Conservation (phyloP, 2,797 vertebrate species). For the Pangasius larnaudii region DNA sequence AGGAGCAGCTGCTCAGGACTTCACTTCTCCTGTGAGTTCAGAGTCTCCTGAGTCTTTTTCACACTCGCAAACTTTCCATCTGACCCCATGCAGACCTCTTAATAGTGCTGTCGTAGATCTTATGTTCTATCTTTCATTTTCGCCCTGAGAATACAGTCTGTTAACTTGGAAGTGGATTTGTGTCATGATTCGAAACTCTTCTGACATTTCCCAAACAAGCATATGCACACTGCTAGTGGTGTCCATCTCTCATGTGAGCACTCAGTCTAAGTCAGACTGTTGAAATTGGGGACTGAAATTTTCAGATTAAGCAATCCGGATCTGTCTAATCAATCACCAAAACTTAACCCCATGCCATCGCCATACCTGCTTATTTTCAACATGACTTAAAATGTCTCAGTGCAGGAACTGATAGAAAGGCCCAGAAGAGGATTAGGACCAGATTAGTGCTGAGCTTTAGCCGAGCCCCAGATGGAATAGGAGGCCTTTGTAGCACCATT, state of each 20-base stretch:
- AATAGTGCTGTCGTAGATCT: conserved; percentile 15
- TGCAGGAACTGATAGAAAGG: conserved; percentile 29
- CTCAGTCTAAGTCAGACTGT: neutral
- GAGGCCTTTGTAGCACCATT: conserved; percentile 65
- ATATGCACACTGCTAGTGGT: neutral
- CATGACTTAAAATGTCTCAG: conserved; percentile 11
- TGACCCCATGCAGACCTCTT: conserved; percentile 30
- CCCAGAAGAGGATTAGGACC: conserved; percentile 49
- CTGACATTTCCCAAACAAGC: conserved; percentile 12
- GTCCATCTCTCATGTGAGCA: neutral
- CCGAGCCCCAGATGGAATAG: conserved; percentile 64
- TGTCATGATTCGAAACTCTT: conserved; percentile 18
- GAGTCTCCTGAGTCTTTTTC: conserved; percentile 38
- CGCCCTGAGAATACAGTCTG: conserved; percentile 20
- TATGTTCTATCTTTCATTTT: conserved; percentile 22
- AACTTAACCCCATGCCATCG: neutral
- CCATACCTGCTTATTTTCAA: conserved; percentile 24
- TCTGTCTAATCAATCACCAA: conserved; percentile 25
- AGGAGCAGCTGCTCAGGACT: conserved; percentile 44
- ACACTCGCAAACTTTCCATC: conserved; percentile 42
- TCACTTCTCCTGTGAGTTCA: conserved; percentile 35
- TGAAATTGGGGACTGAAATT: neutral
- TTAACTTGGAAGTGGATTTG: conserved; percentile 32
- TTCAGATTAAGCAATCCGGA: conserved; percentile 10
- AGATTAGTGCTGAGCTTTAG: conserved; percentile 61